Evolutionary conservation across 1,140 invertebrate genomes (phyloP), one percentile per base, ranked within the genome.

Genomic region (Laupala kohalensis): DNA sequence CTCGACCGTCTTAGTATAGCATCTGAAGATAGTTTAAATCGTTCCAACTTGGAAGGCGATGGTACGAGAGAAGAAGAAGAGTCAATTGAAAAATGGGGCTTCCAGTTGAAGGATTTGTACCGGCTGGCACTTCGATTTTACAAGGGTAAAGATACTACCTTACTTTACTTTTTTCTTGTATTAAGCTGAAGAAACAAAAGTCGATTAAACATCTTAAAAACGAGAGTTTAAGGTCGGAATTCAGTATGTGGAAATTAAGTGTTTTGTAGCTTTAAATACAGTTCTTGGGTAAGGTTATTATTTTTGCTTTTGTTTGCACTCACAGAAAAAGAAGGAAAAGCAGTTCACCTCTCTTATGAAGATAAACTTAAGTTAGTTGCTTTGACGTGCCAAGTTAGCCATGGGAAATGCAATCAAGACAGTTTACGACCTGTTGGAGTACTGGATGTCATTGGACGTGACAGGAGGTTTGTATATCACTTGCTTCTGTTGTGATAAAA

Each of bases 241-340:
- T 15, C 9, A 6, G 25, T 24, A 69, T 69, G 15, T n/a, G 6
- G 53, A 62, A 13, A 27, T 69, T 9, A 13, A 30, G 15, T 13
- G 69, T 66, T 67, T 69, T 64, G 6, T n/a, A n/a, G n/a, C n/a
- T n/a, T n/a, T n/a, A n/a, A n/a, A n/a, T n/a, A n/a, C n/a, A n/a
- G n/a, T 66, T 25, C 9, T 24, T 66, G 64, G 15, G 23, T 12
- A 23, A 68, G 27, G 25, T 24, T 62, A 25, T 53, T 1, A 69
- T 23, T n/a, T 5, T 53, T 69, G 12, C n/a, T 23, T 24, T 27
- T 66, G 73, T 75, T 76, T 74, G 72, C 76, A 76, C 74, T 84
- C 84, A n/a, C 81, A 96, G 96, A 98, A 80, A 97, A 98, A 85
- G 92, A 95, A 84, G 95, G 96, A 12, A 98, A 96, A 82, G 94